Conservation (phyloP, 1,140 invertebrate species). For the Aleiodes sp. region DNA sequence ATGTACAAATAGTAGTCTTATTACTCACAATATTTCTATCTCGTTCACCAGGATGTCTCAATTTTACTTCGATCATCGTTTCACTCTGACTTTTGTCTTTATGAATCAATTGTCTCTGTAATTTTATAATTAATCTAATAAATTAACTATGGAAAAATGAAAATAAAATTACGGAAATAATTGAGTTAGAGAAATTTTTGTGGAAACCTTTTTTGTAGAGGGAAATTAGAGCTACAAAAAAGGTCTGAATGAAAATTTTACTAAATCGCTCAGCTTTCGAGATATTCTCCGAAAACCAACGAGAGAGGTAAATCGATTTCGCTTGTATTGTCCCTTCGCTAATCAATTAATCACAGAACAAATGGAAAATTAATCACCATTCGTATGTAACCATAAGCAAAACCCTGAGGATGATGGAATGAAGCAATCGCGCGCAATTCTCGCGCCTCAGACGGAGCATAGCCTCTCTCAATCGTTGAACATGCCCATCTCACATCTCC, state of each 20-base stretch:
- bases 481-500: slow-evolving; percentile 79
- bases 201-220: too few relatives aligned
- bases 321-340: too few relatives aligned
- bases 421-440: slow-evolving; percentile 89
- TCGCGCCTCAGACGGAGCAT: slow-evolving; percentile 83
- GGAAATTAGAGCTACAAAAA: too few relatives aligned
- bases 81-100: slow-evolving; percentile 87
- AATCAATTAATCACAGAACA: too few relatives aligned
- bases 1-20: slow-evolving; percentile 2
- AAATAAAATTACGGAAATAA: too few relatives aligned
- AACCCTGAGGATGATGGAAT: slow-evolving; percentile 89
- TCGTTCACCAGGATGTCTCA: slow-evolving; percentile 83
- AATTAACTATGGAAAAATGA: slow-evolving; percentile 17
- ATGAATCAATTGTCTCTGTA: slow-evolving; percentile 85
- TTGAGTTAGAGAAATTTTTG: too few relatives aligned
- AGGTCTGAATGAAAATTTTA: too few relatives aligned
- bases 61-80: slow-evolving; percentile 87
- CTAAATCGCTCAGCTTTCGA: too few relatives aligned
- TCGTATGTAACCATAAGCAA: slow-evolving; percentile 86
- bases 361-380: too few relatives aligned
- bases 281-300: too few relatives aligned
- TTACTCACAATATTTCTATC: slow-evolving; percentile 80
- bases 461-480: slow-evolving; percentile 84
- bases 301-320: too few relatives aligned
- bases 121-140: too few relatives aligned